Conservation (phyloP, 1,140 invertebrate species). For the Mylabris phalerata region DNA sequence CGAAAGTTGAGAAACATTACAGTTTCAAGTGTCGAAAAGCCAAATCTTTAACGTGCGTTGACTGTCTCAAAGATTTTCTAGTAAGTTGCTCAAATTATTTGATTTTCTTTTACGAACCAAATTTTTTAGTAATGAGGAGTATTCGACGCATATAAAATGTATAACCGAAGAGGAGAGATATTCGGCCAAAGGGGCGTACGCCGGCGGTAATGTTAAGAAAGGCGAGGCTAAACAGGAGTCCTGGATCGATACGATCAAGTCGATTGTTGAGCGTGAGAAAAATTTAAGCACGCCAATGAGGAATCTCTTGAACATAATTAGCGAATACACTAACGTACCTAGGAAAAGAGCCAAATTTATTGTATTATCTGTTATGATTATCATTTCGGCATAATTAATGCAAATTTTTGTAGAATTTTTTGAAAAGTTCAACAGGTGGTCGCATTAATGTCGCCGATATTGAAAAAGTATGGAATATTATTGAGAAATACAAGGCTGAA, state of each 20-base stretch:
- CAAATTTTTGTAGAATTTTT: constrained; percentile 53
- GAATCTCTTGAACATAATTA: constrained; percentile 63
- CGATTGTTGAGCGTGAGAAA: constrained; percentile 58
- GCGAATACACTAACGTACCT: constrained; percentile 80
- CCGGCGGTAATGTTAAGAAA: constrained; percentile 61
- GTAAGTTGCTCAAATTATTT: constrained; percentile 47
- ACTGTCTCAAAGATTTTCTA: constrained; percentile 85
- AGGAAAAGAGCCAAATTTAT: constrained; percentile 84
- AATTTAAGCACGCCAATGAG: constrained; percentile 50
- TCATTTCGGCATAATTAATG: not conserved
- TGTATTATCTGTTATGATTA: constrained; percentile 24
- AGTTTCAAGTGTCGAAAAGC: constrained; percentile 46
- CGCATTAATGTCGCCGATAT: constrained; percentile 51
- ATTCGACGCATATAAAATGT: constrained; percentile 81
- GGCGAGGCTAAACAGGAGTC: constrained; percentile 83
- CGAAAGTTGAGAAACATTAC: constrained; percentile 88
- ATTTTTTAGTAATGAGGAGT: constrained; percentile 67
- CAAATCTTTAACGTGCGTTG: constrained; percentile 72
- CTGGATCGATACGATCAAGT: constrained; percentile 79
- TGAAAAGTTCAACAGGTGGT: constrained; percentile 52
- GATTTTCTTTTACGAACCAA: constrained; percentile 4
- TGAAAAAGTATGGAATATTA: constrained; percentile 60
- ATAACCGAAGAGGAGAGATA: constrained; percentile 87
- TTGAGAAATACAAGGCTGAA: constrained; percentile 53
- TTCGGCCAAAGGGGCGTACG: constrained; percentile 73